phyloP scores from a whole-genome alignment of 1,140 invertebrate genomes.

The Apolygus lucorum region DNA sequence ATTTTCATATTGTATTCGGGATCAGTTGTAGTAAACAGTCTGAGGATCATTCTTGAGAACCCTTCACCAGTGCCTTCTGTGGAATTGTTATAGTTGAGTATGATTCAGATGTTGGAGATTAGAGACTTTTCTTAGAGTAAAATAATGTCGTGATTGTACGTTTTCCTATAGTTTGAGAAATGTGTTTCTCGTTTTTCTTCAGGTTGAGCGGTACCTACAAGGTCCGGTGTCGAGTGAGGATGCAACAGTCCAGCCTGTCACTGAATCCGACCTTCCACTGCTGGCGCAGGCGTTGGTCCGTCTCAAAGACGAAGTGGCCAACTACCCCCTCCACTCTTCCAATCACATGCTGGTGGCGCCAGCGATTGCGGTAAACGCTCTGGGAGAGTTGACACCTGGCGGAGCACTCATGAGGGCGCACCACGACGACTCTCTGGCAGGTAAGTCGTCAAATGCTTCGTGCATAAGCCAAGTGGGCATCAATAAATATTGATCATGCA shows the following conservation, averaged over 20 bases:
- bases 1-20: no score
- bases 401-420: constrained; percentile 84
- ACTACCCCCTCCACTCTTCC: constrained; percentile 31
- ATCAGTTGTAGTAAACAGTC: no score
- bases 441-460: constrained; percentile 52
- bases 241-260: constrained; percentile 34
- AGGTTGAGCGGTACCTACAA: constrained; percentile 73
- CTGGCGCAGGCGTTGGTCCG: constrained; percentile 30
- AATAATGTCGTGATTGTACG: no score
- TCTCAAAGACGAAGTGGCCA: constrained; percentile 39
- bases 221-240: constrained; percentile 50
- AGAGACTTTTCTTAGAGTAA: no score
- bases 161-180: no score
- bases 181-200: constrained; percentile 32
- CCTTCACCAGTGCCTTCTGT: no score
- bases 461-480: no score
- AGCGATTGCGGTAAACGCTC: constrained; percentile 19
- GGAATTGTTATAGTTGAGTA: no score
- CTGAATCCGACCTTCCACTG: constrained; percentile 18
- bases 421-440: constrained; percentile 53
- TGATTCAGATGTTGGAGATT: no score
- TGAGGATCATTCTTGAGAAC: no score
- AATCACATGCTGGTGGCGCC: constrained; percentile 17
- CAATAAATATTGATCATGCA: no score
- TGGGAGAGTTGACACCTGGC: constrained; percentile 82